Conservation (phyloP, 2,113 vertebrate genomes). For the Leptobrachium leishanense region DNA sequence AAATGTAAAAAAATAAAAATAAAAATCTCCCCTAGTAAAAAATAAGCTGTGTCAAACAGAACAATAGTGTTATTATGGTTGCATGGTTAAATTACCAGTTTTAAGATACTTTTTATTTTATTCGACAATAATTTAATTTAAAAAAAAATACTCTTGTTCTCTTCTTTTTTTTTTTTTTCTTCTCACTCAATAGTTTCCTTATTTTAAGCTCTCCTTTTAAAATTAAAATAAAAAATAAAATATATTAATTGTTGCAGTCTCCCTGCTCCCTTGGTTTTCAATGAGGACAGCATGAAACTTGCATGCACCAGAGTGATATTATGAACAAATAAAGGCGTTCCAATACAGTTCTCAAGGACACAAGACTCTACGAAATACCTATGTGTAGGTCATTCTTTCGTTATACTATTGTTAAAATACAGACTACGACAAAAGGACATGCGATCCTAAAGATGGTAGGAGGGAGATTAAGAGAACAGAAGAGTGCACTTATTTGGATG, state of each 20-base stretch:
- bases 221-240: constrained; percentile 60
- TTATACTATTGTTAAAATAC: constrained; percentile 73
- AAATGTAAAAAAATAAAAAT: constrained; percentile 40
- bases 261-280: constrained; percentile 63
- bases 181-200: constrained; percentile 73
- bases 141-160: constrained; percentile 82
- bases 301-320: constrained; percentile 63
- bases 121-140: constrained; percentile 80
- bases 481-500: constrained; percentile 95
- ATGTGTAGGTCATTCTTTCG: constrained; percentile 70
- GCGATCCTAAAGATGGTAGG: constrained; percentile 68
- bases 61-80: constrained; percentile 72
- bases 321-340: constrained; percentile 69
- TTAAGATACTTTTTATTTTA: constrained; percentile 61
- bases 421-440: constrained; percentile 75
- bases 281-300: constrained; percentile 66
- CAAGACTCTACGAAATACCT: constrained; percentile 74
- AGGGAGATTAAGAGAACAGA: constrained; percentile 87
- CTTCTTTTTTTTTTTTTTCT: constrained; percentile 73
- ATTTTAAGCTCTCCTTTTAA: constrained; percentile 64
- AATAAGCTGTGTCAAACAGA: constrained; percentile 68
- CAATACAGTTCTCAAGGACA: constrained; percentile 71
- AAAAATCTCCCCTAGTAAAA: constrained; percentile 61
- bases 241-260: constrained; percentile 56
- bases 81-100: constrained; percentile 73